Percentiles rank a stretch among this genome's conserved stretches.
Conservation (phyloP, 2,113 vertebrate genomes). For the Seriola dumerili region DNA sequence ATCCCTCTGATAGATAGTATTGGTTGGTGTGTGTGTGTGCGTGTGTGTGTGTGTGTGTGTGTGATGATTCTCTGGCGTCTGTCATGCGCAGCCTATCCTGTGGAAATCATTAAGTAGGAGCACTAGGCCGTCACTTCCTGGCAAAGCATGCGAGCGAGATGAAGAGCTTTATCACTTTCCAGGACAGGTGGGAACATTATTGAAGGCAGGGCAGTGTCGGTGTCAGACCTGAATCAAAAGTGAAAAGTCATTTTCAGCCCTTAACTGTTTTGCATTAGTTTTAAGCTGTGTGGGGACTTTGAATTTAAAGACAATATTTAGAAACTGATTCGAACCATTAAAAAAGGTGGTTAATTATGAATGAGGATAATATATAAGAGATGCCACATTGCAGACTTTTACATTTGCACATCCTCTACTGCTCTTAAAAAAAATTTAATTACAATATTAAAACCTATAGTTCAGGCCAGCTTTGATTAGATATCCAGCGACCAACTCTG, state of each 20-base stretch:
- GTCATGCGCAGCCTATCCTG: conserved; percentile 81
- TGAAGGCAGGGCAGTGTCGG: conserved; percentile 37
- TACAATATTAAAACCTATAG: not conserved
- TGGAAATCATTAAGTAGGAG: conserved; percentile 85
- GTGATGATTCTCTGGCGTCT: conserved; percentile 74
- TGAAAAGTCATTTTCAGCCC: conserved; percentile 39
- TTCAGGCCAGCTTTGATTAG: not conserved
- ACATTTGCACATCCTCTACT: not conserved
- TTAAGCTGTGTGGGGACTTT: not conserved
- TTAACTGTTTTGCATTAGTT: not conserved
- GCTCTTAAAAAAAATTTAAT: not conserved
- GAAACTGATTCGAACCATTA: not conserved
- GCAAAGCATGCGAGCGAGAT: conserved; percentile 72
- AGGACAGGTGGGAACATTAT: conserved; percentile 71
- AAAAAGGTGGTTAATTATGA: not conserved
- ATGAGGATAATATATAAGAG: not conserved
- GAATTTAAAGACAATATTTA: not conserved
- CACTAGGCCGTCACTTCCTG: conserved; percentile 83
- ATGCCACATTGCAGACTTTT: not conserved
- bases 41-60: conserved; percentile 48
- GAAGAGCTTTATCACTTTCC: conserved; percentile 74
- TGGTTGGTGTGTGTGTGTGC: conserved; percentile 50
- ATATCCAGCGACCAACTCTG: conserved; percentile 15
- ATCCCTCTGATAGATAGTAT: conserved; percentile 73
- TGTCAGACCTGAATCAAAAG: conserved; percentile 54